Evolutionary conservation across 2,797 vertebrate genomes (phyloP).

Genomic region (Dallia pectoralis): DNA sequence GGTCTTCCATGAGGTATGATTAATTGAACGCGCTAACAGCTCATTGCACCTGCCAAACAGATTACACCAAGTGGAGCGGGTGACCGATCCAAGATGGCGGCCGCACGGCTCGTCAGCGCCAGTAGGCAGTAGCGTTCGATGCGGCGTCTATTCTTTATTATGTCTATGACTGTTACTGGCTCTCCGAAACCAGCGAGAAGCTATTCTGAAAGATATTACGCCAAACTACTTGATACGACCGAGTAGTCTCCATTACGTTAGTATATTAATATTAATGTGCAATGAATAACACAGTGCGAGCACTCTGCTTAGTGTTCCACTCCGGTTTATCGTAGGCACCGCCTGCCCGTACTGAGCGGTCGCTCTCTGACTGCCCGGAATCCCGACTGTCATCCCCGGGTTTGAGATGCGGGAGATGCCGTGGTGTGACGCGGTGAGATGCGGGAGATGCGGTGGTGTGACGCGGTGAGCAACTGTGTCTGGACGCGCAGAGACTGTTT

Average conservation of each 20-base stretch:
- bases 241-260: constrained; percentile 38
- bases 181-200: constrained; percentile 15
- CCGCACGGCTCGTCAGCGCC: too few relatives aligned
- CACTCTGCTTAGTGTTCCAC: constrained; percentile 19
- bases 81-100: too few relatives aligned
- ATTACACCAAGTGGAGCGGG: too few relatives aligned
- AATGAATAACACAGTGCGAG: constrained; percentile 22
- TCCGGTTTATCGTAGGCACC: constrained; percentile 5
- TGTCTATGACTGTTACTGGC: background rate
- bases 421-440: constrained; percentile 21
- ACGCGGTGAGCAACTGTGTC: constrained; percentile 22
- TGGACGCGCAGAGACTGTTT: constrained; percentile 24
- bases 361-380: constrained; percentile 38
- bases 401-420: constrained; percentile 50
- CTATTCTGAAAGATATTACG: constrained; percentile 32
- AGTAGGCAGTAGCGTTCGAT: too few relatives aligned
- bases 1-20: too few relatives aligned
- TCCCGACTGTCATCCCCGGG: constrained; percentile 43
- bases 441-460: constrained; percentile 19
- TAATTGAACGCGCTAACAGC: too few relatives aligned
- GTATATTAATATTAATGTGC: constrained; percentile 17
- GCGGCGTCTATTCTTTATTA: too few relatives aligned
- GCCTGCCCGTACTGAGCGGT: constrained; percentile 33
- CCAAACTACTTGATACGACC: constrained; percentile 33
- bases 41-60: too few relatives aligned